Evolutionary conservation across 1,140 invertebrate genomes (phyloP), one percentile per base, ranked within the genome.

Genomic region (Drosophila insularis): DNA sequence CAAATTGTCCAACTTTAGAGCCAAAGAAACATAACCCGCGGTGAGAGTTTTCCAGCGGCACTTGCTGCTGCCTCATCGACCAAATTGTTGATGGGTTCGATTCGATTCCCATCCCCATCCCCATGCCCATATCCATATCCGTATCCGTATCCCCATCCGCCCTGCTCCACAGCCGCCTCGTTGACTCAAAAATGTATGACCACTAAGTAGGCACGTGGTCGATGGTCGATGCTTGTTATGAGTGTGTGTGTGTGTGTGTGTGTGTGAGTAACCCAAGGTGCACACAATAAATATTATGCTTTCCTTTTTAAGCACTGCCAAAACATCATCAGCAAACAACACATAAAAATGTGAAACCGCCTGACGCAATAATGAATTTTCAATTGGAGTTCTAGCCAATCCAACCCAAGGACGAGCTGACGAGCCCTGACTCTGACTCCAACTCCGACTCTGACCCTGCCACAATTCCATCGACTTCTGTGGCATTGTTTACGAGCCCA

Each of bases 271-370:
- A 50, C 43, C 17, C 14, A 80, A 76, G 77, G 79, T 80, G 79
- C 68, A 73, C 56, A 72, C 65, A 76, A 81, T 81, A 81, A 81
- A 81, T 81, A 77, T 81, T 80, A 65, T 73, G 72, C 70, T 67
- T 58, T 66, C 65, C 53, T 63, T 81, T 72, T 74, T 65, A 68
- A 71, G 21, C 56, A 63, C 37, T 53, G 14, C 65, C 68, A 74
- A 63, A 80, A 72, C 68, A 72, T 68, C 70, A 72, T 58, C 58
- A 32, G 31, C 40, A 63, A 74, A 70, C 68, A 67, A 61, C 17
- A 66, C 62, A 70, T 50, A 74, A 76, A 74, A 79, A 62, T 37
- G 37, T 21, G 13, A 59, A 65, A 73, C 23, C 63, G 65, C 56
- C 56, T 56, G 21, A 43, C 56, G 66, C 70, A 78, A 67, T 74